Percentiles rank a stretch among this genome's conserved stretches.
Evolutionary conservation across 2,797 vertebrate species (phyloP).

Genomic region (Tachyglossus aculeatus): DNA sequence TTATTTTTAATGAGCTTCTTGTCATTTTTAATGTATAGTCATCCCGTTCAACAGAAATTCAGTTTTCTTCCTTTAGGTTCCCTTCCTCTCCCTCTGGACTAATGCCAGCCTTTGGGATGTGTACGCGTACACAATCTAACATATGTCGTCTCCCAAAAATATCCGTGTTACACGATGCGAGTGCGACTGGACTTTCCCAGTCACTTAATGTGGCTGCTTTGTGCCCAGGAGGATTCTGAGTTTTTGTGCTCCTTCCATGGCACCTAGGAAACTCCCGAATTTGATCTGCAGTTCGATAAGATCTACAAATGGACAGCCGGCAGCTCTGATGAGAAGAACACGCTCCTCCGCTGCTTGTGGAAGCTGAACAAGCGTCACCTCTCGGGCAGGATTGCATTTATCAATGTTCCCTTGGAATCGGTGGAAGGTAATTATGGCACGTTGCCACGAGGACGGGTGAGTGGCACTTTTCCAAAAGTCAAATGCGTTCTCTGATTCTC

Average conservation of each 20-base stretch:
- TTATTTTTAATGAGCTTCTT: too few relatives aligned
- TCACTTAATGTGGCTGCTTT: fast-evolving
- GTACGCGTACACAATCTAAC: too few relatives aligned
- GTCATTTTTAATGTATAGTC: too few relatives aligned
- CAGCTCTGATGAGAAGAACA: slow-evolving; percentile 37
- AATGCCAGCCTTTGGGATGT: too few relatives aligned
- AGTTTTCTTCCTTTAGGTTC: too few relatives aligned
- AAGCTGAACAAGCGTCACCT: slow-evolving; percentile 53
- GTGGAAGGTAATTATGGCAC: slow-evolving; percentile 34
- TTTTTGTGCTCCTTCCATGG: neutral
- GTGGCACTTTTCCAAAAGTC: too few relatives aligned
- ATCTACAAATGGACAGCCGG: slow-evolving; percentile 38
- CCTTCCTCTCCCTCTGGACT: too few relatives aligned
- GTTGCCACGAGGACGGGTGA: fast-evolving
- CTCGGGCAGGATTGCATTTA: neutral
- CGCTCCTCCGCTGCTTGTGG: slow-evolving; percentile 52
- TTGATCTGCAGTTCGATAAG: slow-evolving; percentile 58
- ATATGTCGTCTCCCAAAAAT: too few relatives aligned
- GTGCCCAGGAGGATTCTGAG: neutral
- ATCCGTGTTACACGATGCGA: too few relatives aligned
- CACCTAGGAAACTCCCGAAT: slow-evolving; percentile 43
- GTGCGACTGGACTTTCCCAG: too few relatives aligned
- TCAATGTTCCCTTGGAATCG: neutral
- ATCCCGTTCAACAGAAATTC: too few relatives aligned
- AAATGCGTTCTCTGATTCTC: too few relatives aligned